phyloP scores from a whole-genome alignment of 2,888 invertebrate genomes.

The Adelphocoris suturalis region DNA sequence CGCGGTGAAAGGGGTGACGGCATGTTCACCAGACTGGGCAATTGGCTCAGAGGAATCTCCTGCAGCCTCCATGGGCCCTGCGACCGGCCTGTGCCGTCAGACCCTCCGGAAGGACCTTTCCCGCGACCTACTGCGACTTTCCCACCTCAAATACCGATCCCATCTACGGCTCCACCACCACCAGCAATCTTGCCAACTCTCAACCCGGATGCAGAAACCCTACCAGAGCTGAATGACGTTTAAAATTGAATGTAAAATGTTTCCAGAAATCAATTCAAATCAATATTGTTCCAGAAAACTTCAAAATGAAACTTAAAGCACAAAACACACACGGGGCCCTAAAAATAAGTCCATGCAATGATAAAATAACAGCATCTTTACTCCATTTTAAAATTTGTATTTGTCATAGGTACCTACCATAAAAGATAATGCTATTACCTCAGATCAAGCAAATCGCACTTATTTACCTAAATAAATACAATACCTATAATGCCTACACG shows the following conservation, averaged over 20 bases:
- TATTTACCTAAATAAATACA: too few species aligned
- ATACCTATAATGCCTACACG: too few species aligned
- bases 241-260: neutral
- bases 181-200: neutral
- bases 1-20: conserved; percentile 60
- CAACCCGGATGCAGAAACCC: conserved; percentile 18
- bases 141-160: neutral
- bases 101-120: conserved; percentile 52
- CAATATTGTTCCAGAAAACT: too few species aligned
- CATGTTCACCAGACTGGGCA: conserved; percentile 67
- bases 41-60: conserved; percentile 70
- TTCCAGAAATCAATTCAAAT: too few species aligned
- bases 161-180: neutral
- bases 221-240: conserved; percentile 43
- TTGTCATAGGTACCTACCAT: too few species aligned
- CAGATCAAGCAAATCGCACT: too few species aligned
- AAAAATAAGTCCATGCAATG: too few species aligned
- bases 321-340: too few species aligned
- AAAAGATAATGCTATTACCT: too few species aligned
- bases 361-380: too few species aligned
- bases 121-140: neutral
- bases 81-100: conserved; percentile 53
- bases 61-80: conserved; percentile 69
- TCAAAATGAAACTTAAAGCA: too few species aligned
- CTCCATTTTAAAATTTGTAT: too few species aligned